Conservation (phyloP, 2,888 invertebrate species). For the Herminia tarsipennalis region DNA sequence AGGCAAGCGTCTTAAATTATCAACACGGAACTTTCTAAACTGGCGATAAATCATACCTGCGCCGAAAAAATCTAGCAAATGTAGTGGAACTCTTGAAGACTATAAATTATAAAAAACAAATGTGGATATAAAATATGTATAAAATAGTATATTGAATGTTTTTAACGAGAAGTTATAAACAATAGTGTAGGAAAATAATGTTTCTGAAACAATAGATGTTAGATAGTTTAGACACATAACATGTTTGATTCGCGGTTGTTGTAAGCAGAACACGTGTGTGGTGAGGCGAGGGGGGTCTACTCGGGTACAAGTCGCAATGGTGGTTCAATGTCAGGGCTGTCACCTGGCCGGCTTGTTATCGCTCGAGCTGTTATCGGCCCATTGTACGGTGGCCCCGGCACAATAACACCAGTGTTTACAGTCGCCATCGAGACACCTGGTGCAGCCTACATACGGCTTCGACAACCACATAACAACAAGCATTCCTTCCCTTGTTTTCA, state of each 20-base stretch:
- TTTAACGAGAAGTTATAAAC: not conserved
- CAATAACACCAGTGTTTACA: conserved; percentile 49
- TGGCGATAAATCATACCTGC: conserved; percentile 17
- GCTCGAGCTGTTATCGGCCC: conserved; percentile 44
- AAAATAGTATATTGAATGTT: conserved; percentile 4
- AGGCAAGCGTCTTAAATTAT: conserved; percentile 11
- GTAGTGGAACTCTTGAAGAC: no score
- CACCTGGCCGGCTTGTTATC: conserved; percentile 40
- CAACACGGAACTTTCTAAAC: conserved; percentile 27
- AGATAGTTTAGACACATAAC: conserved; percentile 3
- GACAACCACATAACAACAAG: not conserved
- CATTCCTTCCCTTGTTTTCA: no score
- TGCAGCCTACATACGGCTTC: not conserved
- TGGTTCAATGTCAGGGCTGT: conserved; percentile 36
- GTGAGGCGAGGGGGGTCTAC: not conserved
- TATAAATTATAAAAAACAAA: not conserved
- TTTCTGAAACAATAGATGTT: conserved; percentile 3
- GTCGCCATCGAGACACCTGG: conserved; percentile 30
- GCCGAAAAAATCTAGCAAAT: conserved; percentile 6
- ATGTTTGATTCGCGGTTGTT: not conserved
- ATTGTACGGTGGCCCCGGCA: conserved; percentile 39
- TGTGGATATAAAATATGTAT: not conserved
- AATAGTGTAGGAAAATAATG: conserved; percentile 8
- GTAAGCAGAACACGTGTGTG: not conserved
- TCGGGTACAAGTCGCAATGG: not conserved